A percentile compares a stretch with the other conserved stretches of the same genome.
Evolutionary conservation across 2,113 vertebrate genomes (phyloP).

Genomic region (Acanthochromis polyacanthus): DNA sequence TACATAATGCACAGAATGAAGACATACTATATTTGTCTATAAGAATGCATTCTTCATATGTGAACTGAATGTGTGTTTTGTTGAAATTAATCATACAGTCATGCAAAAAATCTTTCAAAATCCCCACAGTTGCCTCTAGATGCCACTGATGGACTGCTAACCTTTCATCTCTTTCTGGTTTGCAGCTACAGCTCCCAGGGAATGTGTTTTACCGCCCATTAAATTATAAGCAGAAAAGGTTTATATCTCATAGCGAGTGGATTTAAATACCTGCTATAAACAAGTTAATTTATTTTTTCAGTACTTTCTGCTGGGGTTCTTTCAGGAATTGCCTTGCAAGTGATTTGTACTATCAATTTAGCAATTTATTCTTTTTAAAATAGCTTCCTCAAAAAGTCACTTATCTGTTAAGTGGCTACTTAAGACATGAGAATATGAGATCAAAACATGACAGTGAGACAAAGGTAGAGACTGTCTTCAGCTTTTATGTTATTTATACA

Average conservation of each 20-base stretch:
- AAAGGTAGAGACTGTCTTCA: no score
- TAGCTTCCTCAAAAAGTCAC: not conserved
- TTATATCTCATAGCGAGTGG: not conserved
- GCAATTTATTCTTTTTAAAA: not conserved
- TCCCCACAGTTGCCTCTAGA: constrained; percentile 69
- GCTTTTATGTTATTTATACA: no score
- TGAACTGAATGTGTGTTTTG: not conserved
- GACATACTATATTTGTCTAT: no score
- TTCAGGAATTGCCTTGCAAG: not conserved
- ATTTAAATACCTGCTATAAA: constrained; percentile 20
- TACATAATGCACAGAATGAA: not conserved
- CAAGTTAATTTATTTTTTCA: not conserved
- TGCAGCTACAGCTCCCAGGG: not conserved
- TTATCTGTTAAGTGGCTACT: not conserved
- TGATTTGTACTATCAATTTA: not conserved
- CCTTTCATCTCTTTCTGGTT: constrained; percentile 17
- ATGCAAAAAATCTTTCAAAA: not conserved
- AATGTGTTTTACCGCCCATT: constrained; percentile 11
- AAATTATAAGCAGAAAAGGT: constrained; percentile 7
- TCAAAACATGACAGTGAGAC: not conserved
- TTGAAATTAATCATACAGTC: not conserved
- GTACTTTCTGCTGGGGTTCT: not conserved
- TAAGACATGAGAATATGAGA: not conserved
- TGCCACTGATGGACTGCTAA: constrained; percentile 65
- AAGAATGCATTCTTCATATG: not conserved